Evolutionary conservation across 2,797 vertebrate species (phyloP).

Genomic region (Labroides dimidiatus): DNA sequence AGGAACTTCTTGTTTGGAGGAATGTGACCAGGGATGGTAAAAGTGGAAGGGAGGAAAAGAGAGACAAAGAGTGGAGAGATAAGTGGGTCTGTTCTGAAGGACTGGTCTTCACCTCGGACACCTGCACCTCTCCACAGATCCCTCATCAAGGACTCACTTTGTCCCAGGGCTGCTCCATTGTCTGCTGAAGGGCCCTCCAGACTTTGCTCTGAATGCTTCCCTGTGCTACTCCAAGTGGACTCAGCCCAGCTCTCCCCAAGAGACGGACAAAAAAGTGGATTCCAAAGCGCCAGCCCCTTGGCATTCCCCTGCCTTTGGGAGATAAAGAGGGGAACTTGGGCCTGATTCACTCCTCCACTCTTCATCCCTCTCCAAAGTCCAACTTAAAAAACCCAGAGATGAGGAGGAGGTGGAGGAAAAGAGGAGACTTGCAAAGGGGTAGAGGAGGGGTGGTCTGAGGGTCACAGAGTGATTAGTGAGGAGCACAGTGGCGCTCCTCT

Average conservation of each 20-base stretch:
- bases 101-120: slow-evolving; percentile 81
- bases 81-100: slow-evolving; percentile 73
- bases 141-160: slow-evolving; percentile 89
- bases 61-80: slow-evolving; percentile 40
- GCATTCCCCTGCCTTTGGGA: slow-evolving; percentile 87
- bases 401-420: slow-evolving; percentile 55
- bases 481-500: slow-evolving; percentile 64
- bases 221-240: slow-evolving; percentile 83
- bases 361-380: slow-evolving; percentile 61
- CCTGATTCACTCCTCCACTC: slow-evolving; percentile 81
- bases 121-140: slow-evolving; percentile 85
- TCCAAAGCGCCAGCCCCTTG: slow-evolving; percentile 85
- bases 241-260: slow-evolving; percentile 84
- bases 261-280: slow-evolving; percentile 85
- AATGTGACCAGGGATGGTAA: slow-evolving; percentile 26
- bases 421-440: slow-evolving; percentile 51
- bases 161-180: slow-evolving; percentile 86
- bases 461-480: slow-evolving; percentile 79
- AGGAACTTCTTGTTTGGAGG: slow-evolving; percentile 35
- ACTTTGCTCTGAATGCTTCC: slow-evolving; percentile 80
- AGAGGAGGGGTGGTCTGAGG: slow-evolving; percentile 73
- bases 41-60: slow-evolving; percentile 22
- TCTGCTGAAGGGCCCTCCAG: slow-evolving; percentile 85
- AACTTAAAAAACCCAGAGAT: slow-evolving; percentile 47
- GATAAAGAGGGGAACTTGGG: slow-evolving; percentile 80